Percentiles rank a stretch among this genome's conserved stretches.
Evolutionary conservation across 2,888 invertebrate genomes (phyloP).

Genomic region (Dugesia japonica): DNA sequence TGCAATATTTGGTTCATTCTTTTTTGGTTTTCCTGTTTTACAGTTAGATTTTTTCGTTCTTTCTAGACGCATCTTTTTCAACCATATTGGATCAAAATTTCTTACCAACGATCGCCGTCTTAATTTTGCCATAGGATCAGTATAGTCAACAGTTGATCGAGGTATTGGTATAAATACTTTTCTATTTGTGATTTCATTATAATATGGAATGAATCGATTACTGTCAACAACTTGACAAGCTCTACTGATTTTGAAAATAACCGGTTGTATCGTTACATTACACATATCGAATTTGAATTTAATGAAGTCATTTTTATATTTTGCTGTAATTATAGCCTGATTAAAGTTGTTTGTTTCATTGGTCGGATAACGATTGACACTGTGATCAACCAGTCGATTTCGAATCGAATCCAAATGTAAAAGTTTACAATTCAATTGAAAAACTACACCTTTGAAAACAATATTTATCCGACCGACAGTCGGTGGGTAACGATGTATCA

Average conservation of each 20-base stretch:
- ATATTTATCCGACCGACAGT: not conserved
- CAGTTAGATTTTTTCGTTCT: not conserved
- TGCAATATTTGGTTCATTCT: not conserved
- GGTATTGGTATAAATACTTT: not conserved
- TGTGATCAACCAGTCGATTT: not conserved
- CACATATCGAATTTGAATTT: conserved; percentile 1
- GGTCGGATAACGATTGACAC: not conserved
- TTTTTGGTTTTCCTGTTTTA: not conserved
- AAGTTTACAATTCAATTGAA: not conserved
- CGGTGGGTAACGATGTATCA: not conserved
- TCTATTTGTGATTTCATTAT: not conserved
- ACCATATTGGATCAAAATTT: not conserved
- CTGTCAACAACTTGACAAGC: not conserved
- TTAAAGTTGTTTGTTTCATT: not conserved
- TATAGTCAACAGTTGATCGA: not conserved
- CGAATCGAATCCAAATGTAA: not conserved
- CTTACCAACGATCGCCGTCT: not conserved
- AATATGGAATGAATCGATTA: not conserved
- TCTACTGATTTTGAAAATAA: not conserved
- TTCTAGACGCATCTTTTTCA: not conserved
- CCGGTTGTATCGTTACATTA: not conserved
- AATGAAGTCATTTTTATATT: not conserved
- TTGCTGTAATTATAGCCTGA: not conserved
- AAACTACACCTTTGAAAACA: not conserved
- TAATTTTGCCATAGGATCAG: not conserved